Percentiles rank a stretch among this genome's conserved stretches.
phyloP scores from a whole-genome alignment of 2,888 invertebrate genomes.

The Archaeoteleia sp. region DNA sequence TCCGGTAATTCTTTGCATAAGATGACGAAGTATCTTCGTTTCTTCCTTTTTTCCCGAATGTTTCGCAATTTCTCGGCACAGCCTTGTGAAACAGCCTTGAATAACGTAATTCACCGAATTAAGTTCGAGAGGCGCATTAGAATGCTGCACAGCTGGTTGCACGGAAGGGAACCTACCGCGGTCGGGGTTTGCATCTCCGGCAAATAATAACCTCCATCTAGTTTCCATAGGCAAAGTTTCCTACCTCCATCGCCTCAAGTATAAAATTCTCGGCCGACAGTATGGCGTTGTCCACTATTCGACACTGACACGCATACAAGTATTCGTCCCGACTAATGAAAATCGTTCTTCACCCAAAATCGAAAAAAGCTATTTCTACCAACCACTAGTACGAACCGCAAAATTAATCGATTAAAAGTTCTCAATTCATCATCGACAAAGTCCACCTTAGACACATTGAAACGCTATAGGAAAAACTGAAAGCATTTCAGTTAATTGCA shows the following conservation, averaged over 20 bases:
- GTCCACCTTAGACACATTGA: no score
- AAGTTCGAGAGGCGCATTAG: conserved; percentile 63
- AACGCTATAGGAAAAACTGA: no score
- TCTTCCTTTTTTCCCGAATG: conserved; percentile 21
- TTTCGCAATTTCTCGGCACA: conserved; percentile 12
- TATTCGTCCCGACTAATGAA: conserved; percentile 61
- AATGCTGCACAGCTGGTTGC: conserved; percentile 59
- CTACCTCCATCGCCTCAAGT: conserved; percentile 41
- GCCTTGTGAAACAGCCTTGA: conserved; percentile 59
- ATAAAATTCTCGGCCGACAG: conserved; percentile 54
- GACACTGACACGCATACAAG: conserved; percentile 53
- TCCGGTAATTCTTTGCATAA: conserved; percentile 47
- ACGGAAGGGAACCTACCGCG: conserved; percentile 22
- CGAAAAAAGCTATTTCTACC: conserved; percentile 27
- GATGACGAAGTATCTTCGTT: conserved; percentile 41
- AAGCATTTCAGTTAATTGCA: conserved; percentile 14
- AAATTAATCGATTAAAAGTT: no score
- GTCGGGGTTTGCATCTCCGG: conserved; percentile 45
- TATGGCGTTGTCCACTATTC: conserved; percentile 58
- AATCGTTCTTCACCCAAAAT: conserved; percentile 61
- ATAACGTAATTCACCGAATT: conserved; percentile 67
- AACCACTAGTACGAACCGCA: conserved; percentile 24
- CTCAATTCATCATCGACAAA: no score
- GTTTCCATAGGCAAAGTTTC: conserved; percentile 60
- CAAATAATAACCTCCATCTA: conserved; percentile 65